These are phyloP conservation scores for Rhagium mordax DNA, from an alignment of 2,888 invertebrate species.

Conservation along the genomic window DNA sequence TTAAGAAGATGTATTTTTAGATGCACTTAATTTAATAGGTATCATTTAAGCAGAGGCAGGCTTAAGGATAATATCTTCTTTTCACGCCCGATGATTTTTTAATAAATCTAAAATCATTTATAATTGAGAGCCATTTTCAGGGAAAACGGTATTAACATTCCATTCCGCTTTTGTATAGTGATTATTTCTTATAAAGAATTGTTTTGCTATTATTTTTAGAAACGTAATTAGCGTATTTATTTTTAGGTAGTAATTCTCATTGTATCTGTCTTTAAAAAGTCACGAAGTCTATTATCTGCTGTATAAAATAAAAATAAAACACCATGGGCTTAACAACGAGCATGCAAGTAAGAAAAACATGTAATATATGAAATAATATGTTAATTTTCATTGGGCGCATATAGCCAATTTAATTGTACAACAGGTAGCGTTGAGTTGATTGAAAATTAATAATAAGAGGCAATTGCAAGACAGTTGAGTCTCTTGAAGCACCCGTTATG, in stretches of 20 bases:
- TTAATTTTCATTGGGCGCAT: no score
- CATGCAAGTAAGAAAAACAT: background rate
- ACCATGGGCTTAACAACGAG: background rate
- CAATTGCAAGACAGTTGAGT: no score
- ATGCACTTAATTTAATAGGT: conserved; percentile 7
- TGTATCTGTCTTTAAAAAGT: background rate
- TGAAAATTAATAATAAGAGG: no score
- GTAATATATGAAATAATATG: background rate
- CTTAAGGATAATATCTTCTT: background rate
- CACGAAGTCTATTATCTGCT: background rate
- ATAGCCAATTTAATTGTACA: no score
- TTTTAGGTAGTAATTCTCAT: background rate
- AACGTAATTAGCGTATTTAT: background rate
- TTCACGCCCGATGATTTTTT: background rate
- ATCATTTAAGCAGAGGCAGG: background rate
- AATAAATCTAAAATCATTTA: background rate
- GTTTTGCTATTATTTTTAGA: background rate
- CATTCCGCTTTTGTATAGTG: background rate
- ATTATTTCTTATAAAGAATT: background rate
- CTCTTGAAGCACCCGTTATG: no score
- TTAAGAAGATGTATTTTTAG: conserved; percentile 5
- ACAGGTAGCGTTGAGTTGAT: no score
- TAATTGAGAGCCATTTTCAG: background rate
- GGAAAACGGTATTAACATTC: background rate
- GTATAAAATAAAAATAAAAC: background rate